Base-by-base conservation (phyloP, 2,113 vertebrate genomes). In the Istiophorus platypterus region DNA sequence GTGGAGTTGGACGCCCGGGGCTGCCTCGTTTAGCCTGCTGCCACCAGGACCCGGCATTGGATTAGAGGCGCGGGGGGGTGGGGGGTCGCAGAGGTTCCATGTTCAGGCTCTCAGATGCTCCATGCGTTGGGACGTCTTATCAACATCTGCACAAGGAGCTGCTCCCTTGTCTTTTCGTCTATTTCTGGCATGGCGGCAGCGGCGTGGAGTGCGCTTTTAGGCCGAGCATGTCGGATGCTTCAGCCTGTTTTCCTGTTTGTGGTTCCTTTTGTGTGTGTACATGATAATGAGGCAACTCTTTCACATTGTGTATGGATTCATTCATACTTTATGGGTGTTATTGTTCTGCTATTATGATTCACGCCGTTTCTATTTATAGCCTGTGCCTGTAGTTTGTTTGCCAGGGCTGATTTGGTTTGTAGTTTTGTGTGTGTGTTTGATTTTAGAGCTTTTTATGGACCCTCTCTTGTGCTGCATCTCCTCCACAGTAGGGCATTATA, bases 81-180 rank as follows among this genome's bases (percentile, higher is more conserved):
- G n/a, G n/a, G n/a, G n/a, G n/a, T 51, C n/a, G 22, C 66, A 42
- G 24, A 68, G 24, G 42, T 59, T 18, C 7, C 78, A 62, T 31
- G 0, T 54, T 65, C 67, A 64, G 56, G 41, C 74, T 76, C 78
- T 74, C 15, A 3, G 64, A 82, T 18, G 58, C 64, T 52, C 51
- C 64, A 17, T 71, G 18, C 69, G 39, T 69, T 7, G 0, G 49
- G 63, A 18, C 15, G 39, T 77, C 64, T 80, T 72, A 84, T 91
- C 85, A 52, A 80, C 76, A 47, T 52, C 76, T 0, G 66, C 37
- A n/a, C 61, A 63, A 76, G 24, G 39, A 85, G 15, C 20, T 54
- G 27, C 85, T 89, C 37, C n/a, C 70, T 86, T 71, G 69, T 7
- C 22, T 80, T 76, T 61, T 76, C 75, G 49, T 84, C 70, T 73